A percentile compares a stretch with the other conserved stretches of the same genome.
These are phyloP conservation scores for Falco punctatus DNA, from an alignment of 2,113 vertebrate genomes.

Conservation along the genomic window DNA sequence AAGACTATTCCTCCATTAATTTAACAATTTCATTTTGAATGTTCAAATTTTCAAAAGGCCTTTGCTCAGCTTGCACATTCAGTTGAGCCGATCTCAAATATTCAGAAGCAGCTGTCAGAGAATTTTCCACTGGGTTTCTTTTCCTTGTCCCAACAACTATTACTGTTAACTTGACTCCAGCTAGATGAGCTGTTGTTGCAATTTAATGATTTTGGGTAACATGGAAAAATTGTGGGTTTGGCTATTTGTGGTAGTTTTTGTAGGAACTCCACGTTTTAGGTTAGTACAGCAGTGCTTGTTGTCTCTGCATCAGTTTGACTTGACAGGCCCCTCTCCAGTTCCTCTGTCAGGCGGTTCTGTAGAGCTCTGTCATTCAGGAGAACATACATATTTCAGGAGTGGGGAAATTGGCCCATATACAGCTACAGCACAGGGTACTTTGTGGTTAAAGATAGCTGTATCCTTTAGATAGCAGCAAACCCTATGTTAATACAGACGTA, in stretches of 20 bases:
- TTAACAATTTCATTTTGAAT: background rate
- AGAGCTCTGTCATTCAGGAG: constrained; percentile 15
- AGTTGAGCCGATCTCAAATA: constrained; percentile 9
- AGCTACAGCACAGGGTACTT: background rate
- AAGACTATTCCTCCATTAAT: background rate
- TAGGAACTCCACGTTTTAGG: background rate
- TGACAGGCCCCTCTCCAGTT: background rate
- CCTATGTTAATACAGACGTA: background rate
- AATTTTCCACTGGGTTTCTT: constrained; percentile 39
- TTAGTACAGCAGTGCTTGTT: background rate
- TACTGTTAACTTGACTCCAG: background rate
- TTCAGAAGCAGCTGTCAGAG: constrained; percentile 27
- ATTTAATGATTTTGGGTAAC: constrained; percentile 14
- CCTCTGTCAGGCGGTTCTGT: background rate
- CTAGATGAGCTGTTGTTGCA: background rate
- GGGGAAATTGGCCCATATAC: background rate
- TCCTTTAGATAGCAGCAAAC: background rate
- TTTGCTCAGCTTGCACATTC: background rate
- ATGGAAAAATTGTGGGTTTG: constrained; percentile 5
- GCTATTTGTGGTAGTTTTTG: background rate
- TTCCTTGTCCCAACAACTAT: background rate
- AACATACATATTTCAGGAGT: background rate
- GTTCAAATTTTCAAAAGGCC: background rate
- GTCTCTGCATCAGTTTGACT: background rate
- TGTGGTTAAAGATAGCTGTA: background rate